Evolutionary conservation across 2,797 vertebrate species (phyloP), one percentile per base, ranked within the genome.

Genomic region (Eutrigla gurnardus): DNA sequence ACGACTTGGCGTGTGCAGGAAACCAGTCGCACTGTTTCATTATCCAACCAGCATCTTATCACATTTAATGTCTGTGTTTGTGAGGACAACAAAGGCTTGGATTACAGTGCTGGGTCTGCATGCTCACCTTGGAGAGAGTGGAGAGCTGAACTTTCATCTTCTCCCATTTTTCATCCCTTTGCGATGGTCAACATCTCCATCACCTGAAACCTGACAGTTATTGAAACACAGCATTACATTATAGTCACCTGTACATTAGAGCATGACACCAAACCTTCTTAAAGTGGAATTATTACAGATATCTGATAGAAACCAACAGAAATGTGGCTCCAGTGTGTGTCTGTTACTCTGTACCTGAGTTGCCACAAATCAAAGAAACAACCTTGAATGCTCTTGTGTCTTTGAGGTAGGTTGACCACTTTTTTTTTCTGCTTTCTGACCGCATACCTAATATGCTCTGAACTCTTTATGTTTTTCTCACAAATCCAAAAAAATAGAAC

Each of bases 31-130:
- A 76, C 84, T 83, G 85, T 89, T 85, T 83, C 86, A 89, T 85
- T 92, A 93, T 89, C 78, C 84, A 81, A 73, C 88, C 89, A 45
- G 76, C 85, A 92, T 92, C 91, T 92, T 91, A 94, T 93, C 91
- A 77, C 49, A 82, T 88, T 91, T 86, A 88, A 87, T 90, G 88
- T 90, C 84, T 75, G 72, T 94, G 92, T 94, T 93, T 93, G 87
- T 46, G 84, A 88, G 75, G 82, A 88, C 84, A 93, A 94, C 90
- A 93, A 64, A 80, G 83, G 78, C 80, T 87, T 86, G 85, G 89
- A 79, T 92, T 86, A 78, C 76, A 75, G 40, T 18, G 70, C 47
- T 10, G 2, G 62, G 36, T 52, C 49, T 49, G 49, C 9, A 58
- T 2, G 12, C 83, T 93, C 89, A 93, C 93, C 92, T 93, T 93